Conservation (phyloP, 2,113 vertebrate species). For the Gymnarchus niloticus region DNA sequence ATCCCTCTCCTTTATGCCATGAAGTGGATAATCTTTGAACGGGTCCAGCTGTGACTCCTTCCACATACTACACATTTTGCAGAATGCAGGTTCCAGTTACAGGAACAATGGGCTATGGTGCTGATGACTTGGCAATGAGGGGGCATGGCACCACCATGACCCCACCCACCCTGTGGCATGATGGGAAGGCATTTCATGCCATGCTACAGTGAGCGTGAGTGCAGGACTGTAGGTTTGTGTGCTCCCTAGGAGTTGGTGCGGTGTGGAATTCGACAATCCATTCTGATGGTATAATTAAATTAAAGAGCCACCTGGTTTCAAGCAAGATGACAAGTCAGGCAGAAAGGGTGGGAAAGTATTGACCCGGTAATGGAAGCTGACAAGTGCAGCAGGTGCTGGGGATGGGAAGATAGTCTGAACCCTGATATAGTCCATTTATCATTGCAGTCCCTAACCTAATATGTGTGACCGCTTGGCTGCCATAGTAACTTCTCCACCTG, state of each 20-base stretch:
- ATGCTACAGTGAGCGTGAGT: no score
- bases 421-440: neutral
- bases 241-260: neutral
- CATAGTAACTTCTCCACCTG: neutral
- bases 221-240: neutral
- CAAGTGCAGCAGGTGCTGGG: constrained; percentile 5
- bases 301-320: neutral
- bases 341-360: neutral
- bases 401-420: neutral
- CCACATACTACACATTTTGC: no score
- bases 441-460: neutral
- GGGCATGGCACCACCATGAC: no score
- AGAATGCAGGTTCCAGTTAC: no score
- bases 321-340: neutral
- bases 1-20: no score
- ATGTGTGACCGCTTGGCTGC: neutral
- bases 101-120: no score
- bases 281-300: neutral
- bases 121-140: no score
- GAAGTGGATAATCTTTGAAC: no score
- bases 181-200: no score
- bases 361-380: neutral
- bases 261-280: neutral
- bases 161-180: no score
- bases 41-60: no score